Percentiles rank a stretch among this genome's conserved stretches.
These are phyloP conservation scores for Stenotaenia linearis DNA, from an alignment of 2,888 invertebrate species.

Conservation along the genomic window DNA sequence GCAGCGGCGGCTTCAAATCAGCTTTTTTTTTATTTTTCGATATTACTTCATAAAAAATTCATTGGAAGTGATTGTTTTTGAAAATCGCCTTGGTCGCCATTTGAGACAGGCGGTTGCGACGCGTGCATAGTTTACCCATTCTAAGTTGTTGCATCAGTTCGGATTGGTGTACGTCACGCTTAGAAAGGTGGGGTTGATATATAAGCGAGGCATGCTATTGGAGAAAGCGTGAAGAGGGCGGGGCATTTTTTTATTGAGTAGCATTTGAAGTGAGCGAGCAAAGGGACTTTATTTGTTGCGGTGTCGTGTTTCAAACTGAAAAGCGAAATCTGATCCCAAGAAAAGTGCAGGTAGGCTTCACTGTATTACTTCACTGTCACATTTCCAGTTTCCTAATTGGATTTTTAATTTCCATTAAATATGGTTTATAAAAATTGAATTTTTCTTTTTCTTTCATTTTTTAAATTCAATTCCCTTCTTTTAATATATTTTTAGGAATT, in stretches of 20 bases:
- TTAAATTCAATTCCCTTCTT: no score
- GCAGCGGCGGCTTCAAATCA: constrained; percentile 6
- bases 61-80: constrained; percentile 19
- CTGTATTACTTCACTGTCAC: neutral
- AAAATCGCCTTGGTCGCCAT: constrained; percentile 13
- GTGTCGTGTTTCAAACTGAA: constrained; percentile 11
- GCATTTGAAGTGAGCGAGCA: neutral
- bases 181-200: neutral
- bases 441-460: no score
- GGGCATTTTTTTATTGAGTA: constrained; percentile 1
- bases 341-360: constrained; percentile 14
- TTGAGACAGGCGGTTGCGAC: constrained; percentile 14
- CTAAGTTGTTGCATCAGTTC: neutral
- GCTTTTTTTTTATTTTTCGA: neutral
- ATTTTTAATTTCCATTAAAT: neutral
- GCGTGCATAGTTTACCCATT: neutral
- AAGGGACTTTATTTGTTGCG: constrained; percentile 2
- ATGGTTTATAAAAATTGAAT: neutral
- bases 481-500: neutral
- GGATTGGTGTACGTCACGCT: constrained; percentile 19
- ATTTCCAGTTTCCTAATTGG: neutral
- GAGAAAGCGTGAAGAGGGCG: neutral
- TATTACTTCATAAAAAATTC: neutral
- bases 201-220: neutral
- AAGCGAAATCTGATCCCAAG: constrained; percentile 8